A percentile compares a stretch with the other conserved stretches of the same genome.
phyloP scores from a whole-genome alignment of 2,797 vertebrate species.

The Chelidonichthys spinosus region DNA sequence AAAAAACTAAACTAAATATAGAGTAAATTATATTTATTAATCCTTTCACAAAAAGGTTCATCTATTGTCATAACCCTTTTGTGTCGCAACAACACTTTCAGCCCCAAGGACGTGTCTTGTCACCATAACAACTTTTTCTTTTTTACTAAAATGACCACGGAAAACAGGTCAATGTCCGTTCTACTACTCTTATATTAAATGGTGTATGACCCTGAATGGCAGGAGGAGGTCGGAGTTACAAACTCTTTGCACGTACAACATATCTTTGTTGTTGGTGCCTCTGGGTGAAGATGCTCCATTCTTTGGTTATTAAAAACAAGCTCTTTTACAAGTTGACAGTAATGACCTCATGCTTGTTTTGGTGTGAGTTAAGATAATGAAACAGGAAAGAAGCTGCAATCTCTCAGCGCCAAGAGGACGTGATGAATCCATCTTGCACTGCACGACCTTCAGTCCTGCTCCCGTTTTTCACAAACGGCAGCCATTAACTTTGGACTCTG shows the following conservation, averaged over 20 bases:
- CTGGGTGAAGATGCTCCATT: slow-evolving; percentile 7
- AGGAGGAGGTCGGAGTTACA: neutral
- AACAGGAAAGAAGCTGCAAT: neutral
- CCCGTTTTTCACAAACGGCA: neutral
- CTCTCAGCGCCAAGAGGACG: neutral
- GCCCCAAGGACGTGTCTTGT: too few species aligned
- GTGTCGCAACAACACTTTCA: too few species aligned
- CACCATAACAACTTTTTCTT: too few species aligned
- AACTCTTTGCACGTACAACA: slow-evolving; percentile 7
- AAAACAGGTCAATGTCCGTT: too few species aligned
- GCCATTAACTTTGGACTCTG: slow-evolving; percentile 4
- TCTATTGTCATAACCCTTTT: too few species aligned
- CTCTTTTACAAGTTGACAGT: neutral
- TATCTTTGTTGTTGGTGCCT: slow-evolving; percentile 8
- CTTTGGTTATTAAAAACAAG: neutral
- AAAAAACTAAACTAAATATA: too few species aligned
- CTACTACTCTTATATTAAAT: neutral
- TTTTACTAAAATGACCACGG: too few species aligned
- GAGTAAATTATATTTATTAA: too few species aligned
- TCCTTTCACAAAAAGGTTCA: too few species aligned
- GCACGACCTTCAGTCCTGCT: neutral
- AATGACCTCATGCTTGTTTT: neutral
- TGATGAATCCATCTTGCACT: slow-evolving; percentile 8
- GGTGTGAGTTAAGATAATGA: slow-evolving; percentile 11
- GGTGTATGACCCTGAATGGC: neutral